Evolutionary conservation across 2,113 vertebrate species (phyloP), one percentile per base, ranked within the genome.

Genomic region (Grus americana): DNA sequence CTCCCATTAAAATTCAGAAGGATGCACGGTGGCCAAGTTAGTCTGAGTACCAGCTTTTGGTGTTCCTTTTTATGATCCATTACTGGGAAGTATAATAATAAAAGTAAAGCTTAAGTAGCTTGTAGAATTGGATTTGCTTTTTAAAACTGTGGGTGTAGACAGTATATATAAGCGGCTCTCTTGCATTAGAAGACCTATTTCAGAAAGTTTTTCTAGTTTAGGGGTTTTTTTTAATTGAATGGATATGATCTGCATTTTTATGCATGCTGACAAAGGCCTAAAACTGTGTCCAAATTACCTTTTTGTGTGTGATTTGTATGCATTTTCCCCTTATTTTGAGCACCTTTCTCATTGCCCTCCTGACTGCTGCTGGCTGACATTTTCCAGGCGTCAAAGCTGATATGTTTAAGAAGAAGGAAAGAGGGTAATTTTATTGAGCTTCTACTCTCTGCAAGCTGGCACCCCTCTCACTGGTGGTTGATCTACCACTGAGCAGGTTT

Each of bases 351-450:
- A 0, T 22, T 91, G 70, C 80, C 63, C 38, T 94, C 75, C 90
- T 96, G 90, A 92, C 93, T 61, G 65, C 94, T 97, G 88, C 96
- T 90, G 87, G 75, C 88, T 96, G 92, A 61, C 93, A 6, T 86
- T 94, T 97, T 95, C 79, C 91, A 92, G 93, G 87, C 15, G 3
- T 90, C 92, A 95, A 30, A 88, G 18, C 71, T 30, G 78, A 23
- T 91, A 52, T 70, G 58, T 79, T 83, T 73, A 58, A 95, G 95
- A 93, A 89, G 96, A 73, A 86, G 52, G 63, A 58, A 63, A 88
- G 79, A 97, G 94, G 94, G 94, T 96, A 94, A 97, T 86, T 92
- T 79, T 62, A 29, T 15, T 92, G 86, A 92, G 83, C 70, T 93
- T 90, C 62, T 86, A 11, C 54, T 86, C 82, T 27, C 42, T 59